Evolutionary conservation across 2,113 vertebrate species (phyloP).

Genomic region (Aplodontia rufa): DNA sequence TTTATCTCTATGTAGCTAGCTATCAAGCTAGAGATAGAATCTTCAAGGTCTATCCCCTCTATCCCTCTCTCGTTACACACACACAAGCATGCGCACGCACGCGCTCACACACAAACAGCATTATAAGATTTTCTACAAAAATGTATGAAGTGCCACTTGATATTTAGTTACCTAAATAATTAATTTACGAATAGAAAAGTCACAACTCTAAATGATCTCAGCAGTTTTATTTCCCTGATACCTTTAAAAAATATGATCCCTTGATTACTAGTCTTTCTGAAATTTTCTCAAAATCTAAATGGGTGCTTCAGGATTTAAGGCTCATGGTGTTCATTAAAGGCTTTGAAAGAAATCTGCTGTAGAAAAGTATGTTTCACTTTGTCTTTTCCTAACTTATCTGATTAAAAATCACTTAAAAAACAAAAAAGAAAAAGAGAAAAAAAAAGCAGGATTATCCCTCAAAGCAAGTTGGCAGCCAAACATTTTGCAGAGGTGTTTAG

Average conservation of each 20-base stretch:
- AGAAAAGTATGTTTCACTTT: not conserved
- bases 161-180: not conserved
- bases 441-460: too few relatives aligned
- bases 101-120: not conserved
- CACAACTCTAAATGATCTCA: not conserved
- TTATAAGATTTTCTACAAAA: not conserved
- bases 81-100: too few relatives aligned
- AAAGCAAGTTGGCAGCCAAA: not conserved
- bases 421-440: too few relatives aligned
- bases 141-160: not conserved
- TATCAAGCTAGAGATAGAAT: not conserved
- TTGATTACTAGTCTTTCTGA: not conserved
- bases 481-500: not conserved
- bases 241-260: not conserved
- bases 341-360: not conserved
- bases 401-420: not conserved
- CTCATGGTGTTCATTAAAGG: not conserved
- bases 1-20: not conserved
- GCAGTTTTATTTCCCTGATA: not conserved
- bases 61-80: not conserved
- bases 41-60: not conserved
- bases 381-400: not conserved
- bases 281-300: not conserved
- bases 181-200: not conserved
- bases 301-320: not conserved